A percentile compares a stretch with the other conserved stretches of the same genome.
These are phyloP conservation scores for Cheilosia grossa DNA, from an alignment of 2,888 invertebrate species.

Conservation along the genomic window DNA sequence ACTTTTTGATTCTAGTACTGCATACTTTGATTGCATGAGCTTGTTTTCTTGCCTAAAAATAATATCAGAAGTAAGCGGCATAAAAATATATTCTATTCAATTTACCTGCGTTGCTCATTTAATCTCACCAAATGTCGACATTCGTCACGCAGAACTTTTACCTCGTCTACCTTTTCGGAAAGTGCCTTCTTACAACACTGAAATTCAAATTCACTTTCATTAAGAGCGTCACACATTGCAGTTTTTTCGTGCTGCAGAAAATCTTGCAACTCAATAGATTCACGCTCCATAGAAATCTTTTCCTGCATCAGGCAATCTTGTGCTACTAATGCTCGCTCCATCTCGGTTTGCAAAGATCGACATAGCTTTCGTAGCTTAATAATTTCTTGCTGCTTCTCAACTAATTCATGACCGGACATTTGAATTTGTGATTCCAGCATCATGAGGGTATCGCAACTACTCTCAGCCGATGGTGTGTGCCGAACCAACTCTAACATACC, in stretches of 20 bases:
- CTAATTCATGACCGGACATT: slow-evolving; percentile 89
- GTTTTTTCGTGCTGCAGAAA: slow-evolving; percentile 94
- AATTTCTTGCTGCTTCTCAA: slow-evolving; percentile 90
- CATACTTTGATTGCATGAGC: slow-evolving; percentile 87
- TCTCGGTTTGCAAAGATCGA: slow-evolving; percentile 88
- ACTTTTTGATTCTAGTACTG: slow-evolving; percentile 86
- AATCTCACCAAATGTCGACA: slow-evolving; percentile 91
- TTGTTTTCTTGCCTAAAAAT: slow-evolving; percentile 86
- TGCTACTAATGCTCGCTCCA: slow-evolving; percentile 87
- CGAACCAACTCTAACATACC: slow-evolving; percentile 84
- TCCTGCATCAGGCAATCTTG: slow-evolving; percentile 89
- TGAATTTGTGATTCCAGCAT: slow-evolving; percentile 90
- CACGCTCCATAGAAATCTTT: slow-evolving; percentile 90
- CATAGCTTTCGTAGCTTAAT: slow-evolving; percentile 88
- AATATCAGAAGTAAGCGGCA: background rate
- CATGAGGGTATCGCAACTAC: slow-evolving; percentile 88
- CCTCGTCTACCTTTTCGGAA: slow-evolving; percentile 84
- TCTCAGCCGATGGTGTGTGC: slow-evolving; percentile 84
- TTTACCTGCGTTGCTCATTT: slow-evolving; percentile 90
- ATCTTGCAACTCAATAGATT: slow-evolving; percentile 93
- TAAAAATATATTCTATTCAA: background rate
- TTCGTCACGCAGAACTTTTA: slow-evolving; percentile 88
- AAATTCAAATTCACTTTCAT: slow-evolving; percentile 87
- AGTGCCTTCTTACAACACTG: slow-evolving; percentile 82
- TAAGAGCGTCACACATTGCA: slow-evolving; percentile 90